phyloP scores from a whole-genome alignment of 2,888 invertebrate genomes.

The Malacosoma neustria region DNA sequence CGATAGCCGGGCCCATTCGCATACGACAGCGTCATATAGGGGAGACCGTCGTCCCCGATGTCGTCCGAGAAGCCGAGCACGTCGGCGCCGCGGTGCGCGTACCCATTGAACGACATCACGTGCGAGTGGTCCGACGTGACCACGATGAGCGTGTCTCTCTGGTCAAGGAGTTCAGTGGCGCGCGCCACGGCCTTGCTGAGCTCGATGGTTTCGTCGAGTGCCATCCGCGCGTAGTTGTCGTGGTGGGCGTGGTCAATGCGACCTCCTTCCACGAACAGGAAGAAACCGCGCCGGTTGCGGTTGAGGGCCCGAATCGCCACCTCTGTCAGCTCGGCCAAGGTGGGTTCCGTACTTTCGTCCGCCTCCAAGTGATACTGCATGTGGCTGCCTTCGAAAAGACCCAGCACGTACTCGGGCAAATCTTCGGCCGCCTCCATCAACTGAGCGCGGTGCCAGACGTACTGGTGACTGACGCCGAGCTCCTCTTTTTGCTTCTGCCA shows the following conservation, averaged over 20 bases:
- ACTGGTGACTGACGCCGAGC: conserved; percentile 46
- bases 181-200: conserved; percentile 74
- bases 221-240: conserved; percentile 66
- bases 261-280: conserved; percentile 84
- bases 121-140: conserved; percentile 88
- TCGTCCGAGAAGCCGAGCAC: conserved; percentile 51
- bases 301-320: conserved; percentile 81
- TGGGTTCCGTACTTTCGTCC: conserved; percentile 36
- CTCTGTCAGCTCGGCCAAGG: conserved; percentile 63
- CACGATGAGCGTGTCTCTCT: conserved; percentile 83
- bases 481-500: conserved; percentile 73
- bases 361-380: conserved; percentile 79
- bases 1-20: conserved; percentile 78
- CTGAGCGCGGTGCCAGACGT: conserved; percentile 75
- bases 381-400: conserved; percentile 77
- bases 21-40: conserved; percentile 77
- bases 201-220: conserved; percentile 81
- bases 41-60: conserved; percentile 59
- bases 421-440: conserved; percentile 47
- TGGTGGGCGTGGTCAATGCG: conserved; percentile 83
- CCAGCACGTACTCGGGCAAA: conserved; percentile 77
- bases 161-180: conserved; percentile 49
- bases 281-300: conserved; percentile 80
- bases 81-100: conserved; percentile 70
- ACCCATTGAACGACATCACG: conserved; percentile 80